A percentile compares a stretch with the other conserved stretches of the same genome.
Evolutionary conservation across 2,797 vertebrate genomes (phyloP).

Genomic region (Alectoris magna): DNA sequence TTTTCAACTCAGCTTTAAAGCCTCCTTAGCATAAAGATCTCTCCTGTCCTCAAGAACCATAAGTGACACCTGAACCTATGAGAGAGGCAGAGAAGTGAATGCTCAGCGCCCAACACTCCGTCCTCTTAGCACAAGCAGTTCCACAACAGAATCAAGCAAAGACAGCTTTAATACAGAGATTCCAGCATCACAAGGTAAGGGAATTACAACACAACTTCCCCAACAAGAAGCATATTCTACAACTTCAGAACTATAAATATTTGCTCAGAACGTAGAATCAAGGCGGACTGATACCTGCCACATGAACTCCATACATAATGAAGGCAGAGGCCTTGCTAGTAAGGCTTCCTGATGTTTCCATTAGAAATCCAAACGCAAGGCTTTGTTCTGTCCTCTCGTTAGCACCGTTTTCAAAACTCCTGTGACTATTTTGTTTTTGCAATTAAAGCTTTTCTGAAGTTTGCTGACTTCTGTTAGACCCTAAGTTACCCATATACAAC

Average conservation of each 20-base stretch:
- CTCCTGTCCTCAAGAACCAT: not conserved
- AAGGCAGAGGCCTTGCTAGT: not conserved
- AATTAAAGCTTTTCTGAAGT: not conserved
- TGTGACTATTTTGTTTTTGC: not conserved
- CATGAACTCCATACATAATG: not conserved
- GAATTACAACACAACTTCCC: not conserved
- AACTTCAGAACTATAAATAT: not conserved
- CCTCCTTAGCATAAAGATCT: not conserved
- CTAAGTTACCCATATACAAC: not conserved
- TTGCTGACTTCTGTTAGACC: not conserved
- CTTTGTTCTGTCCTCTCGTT: not conserved
- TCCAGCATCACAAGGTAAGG: not conserved
- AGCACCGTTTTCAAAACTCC: not conserved
- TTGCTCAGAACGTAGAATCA: not conserved
- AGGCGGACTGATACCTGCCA: fast-evolving
- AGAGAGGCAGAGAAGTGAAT: constrained; percentile 26
- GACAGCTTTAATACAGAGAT: not conserved
- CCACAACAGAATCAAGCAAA: not conserved
- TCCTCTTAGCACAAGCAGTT: not conserved
- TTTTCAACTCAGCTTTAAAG: not conserved
- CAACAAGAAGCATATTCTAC: not conserved
- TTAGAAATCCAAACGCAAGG: not conserved
- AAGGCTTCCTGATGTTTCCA: not conserved
- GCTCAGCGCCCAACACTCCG: not conserved
- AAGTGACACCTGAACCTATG: not conserved